phyloP scores from a whole-genome alignment of 2,797 vertebrate genomes.

The Tapera naevia region DNA sequence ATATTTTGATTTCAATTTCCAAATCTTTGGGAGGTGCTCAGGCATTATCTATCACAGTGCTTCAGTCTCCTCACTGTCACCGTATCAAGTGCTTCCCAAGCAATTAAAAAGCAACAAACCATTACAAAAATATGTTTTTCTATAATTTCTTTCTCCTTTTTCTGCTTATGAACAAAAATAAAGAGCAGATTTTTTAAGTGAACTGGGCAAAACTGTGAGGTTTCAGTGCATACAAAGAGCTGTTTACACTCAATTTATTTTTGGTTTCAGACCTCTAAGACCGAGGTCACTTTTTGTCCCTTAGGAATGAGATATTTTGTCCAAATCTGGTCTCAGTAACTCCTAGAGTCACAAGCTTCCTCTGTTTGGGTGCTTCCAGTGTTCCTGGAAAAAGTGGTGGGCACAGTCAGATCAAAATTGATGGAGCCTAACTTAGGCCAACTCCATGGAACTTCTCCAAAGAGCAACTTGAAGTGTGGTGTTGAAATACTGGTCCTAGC shows the following conservation, averaged over 20 bases:
- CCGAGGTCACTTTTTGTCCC: not conserved
- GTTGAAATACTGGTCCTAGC: not conserved
- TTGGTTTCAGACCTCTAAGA: constrained; percentile 3
- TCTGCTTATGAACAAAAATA: not conserved
- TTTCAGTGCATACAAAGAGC: not conserved
- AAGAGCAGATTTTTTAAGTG: not conserved
- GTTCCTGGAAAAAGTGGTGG: not conserved
- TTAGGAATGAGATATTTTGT: constrained; percentile 39
- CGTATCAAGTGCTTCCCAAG: not conserved
- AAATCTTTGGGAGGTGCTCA: constrained; percentile 61
- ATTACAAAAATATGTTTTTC: not conserved
- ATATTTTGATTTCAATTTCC: constrained; percentile 62
- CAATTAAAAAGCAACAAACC: constrained; percentile 17
- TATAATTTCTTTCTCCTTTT: not conserved
- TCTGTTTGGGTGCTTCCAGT: not conserved
- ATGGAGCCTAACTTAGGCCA: not conserved
- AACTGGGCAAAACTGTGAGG: not conserved
- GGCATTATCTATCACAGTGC: constrained; percentile 44
- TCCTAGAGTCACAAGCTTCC: not conserved
- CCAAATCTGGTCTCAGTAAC: constrained; percentile 21
- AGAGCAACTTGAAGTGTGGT: not conserved
- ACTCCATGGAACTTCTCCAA: not conserved
- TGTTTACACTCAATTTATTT: constrained; percentile 24
- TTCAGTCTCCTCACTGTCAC: not conserved
- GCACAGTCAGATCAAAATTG: not conserved